A percentile compares a stretch with the other conserved stretches of the same genome.
Conservation (phyloP, 2,113 vertebrate species). For the Neomonachus schauinslandi region DNA sequence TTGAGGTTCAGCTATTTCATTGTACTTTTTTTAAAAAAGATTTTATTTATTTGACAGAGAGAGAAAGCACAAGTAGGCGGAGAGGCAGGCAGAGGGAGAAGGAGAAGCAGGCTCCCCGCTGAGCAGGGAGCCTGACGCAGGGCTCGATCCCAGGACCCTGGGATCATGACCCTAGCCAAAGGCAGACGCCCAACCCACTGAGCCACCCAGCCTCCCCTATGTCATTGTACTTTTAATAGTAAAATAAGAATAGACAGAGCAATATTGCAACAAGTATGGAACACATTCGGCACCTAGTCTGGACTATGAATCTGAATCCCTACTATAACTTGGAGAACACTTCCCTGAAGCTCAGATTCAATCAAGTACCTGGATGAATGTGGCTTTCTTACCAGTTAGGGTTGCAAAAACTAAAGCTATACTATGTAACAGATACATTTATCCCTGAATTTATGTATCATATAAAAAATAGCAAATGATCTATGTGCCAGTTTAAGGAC, state of each 20-base stretch:
- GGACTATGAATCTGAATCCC: background rate
- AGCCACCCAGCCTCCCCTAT: background rate
- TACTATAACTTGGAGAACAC: background rate
- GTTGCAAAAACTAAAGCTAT: background rate
- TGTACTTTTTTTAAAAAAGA: background rate
- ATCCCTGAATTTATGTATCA: slow-evolving; percentile 5
- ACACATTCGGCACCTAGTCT: background rate
- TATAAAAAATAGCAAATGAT: background rate
- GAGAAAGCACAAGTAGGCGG: no score
- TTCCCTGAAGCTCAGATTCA: background rate
- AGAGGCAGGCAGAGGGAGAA: no score
- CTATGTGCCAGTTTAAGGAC: background rate
- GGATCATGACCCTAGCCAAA: no score
- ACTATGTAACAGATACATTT: background rate
- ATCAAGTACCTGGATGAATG: background rate
- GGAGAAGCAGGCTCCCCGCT: no score
- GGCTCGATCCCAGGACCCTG: no score
- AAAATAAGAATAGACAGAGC: background rate
- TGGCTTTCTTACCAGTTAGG: background rate
- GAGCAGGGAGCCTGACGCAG: no score
- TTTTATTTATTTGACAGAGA: no score
- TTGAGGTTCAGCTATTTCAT: background rate
- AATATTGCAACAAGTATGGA: background rate
- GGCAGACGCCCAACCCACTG: no score
- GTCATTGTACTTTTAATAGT: background rate